Evolutionary conservation across 1,140 invertebrate species (phyloP).

Genomic region (Penaeus indicus): DNA sequence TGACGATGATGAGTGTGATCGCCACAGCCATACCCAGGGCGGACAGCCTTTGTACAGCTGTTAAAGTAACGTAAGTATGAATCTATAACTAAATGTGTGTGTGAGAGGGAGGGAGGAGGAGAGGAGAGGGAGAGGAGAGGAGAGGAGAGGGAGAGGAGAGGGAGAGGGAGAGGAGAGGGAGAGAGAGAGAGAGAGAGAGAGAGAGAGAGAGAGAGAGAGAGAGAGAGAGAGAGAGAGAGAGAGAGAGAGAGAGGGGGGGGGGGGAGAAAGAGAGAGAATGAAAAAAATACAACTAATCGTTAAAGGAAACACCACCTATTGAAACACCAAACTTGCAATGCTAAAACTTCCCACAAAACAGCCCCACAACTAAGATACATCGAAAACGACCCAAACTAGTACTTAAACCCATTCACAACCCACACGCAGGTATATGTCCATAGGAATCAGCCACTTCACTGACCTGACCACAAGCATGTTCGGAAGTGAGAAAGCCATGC

Average conservation of each 20-base stretch:
- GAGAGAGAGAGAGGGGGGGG: too few species aligned
- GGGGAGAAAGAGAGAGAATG: too few species aligned
- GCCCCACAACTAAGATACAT: background rate
- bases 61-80: slow-evolving; percentile 6
- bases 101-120: too few species aligned
- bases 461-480: slow-evolving; percentile 38
- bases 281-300: too few species aligned
- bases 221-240: too few species aligned
- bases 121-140: too few species aligned
- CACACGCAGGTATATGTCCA: slow-evolving; percentile 32
- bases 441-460: slow-evolving; percentile 38
- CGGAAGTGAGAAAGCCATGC: slow-evolving; percentile 36
- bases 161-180: background rate
- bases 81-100: background rate
- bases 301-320: too few species aligned
- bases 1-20: background rate
- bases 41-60: background rate
- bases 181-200: too few species aligned
- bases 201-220: too few species aligned
- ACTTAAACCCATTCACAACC: background rate
- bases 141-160: too few species aligned
- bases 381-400: background rate
- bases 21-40: background rate
- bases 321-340: too few species aligned
- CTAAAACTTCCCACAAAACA: too few species aligned